Base-by-base conservation (phyloP, 2,113 vertebrate species). In the Phalacrocorax pelagicus region DNA sequence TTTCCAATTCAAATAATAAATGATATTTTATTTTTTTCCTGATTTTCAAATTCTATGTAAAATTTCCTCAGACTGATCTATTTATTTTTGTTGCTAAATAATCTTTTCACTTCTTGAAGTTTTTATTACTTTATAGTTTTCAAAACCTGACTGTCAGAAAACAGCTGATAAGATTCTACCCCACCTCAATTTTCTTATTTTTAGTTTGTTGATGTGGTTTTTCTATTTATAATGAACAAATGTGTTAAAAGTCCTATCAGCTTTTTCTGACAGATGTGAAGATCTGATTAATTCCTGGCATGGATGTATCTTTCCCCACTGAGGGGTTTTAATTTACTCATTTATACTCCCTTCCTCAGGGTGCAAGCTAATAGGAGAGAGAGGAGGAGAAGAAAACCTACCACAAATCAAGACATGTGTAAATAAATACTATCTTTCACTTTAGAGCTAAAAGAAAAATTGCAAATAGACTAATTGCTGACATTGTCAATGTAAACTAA, bases 141-240 rank as follows among this genome's bases (percentile, higher is more conserved):
- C 52, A 71, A 74, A 86, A 10, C 9, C 21, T 88, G 17, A 40
- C 16, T 63, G 36, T 73, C 34, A 86, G 21, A 66, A 79, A 83
- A 66, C 22, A 88, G 12, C 18, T 85, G 44, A 70, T 11, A 66
- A 17, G 2, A 1, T 0, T 12, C 32, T 19, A 17, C 44, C 44
- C 12, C 12, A 0, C 0, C 3, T 2, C 3, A 3, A 3, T 27
- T 66, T 71, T 92, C 17, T 92, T 81, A 15, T 69, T 86, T 96
- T 66, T 83, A 12, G 5, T 12, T 38, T 24, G 13, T 89, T 86
- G 44, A 95, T 85, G 20, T 21, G 6, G 17, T 81, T 93, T 93
- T 93, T 86, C 40, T 74, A 30, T 83, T 90, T 32, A 38, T 89
- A 93, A 95, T 91, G 73, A 90, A 55, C 15, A 91, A 96, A 94